These are phyloP conservation scores for Drosophila burlai DNA, from an alignment of 1,140 invertebrate genomes.

Conservation along the genomic window DNA sequence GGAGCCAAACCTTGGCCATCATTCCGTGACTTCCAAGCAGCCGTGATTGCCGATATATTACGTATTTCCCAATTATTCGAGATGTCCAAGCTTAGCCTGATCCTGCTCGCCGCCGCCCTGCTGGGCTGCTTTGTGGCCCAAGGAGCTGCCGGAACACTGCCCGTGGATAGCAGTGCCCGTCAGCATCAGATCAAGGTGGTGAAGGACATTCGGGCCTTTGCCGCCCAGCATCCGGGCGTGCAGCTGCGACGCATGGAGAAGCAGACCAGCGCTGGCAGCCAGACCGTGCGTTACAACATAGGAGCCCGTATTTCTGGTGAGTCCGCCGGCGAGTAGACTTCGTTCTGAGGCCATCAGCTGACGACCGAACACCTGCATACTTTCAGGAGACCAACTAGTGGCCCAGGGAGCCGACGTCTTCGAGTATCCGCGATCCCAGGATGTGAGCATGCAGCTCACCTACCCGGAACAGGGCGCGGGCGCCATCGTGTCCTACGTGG, in stretches of 20 bases:
- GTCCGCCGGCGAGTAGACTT: conserved; percentile 18
- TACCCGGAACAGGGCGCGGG: conserved; percentile 70
- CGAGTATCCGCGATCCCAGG: conserved; percentile 53
- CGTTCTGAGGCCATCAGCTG: neutral
- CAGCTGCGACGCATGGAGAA: conserved; percentile 49
- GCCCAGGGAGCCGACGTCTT: conserved; percentile 68
- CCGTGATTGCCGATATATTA: conserved; percentile 33
- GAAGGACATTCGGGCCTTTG: conserved; percentile 64
- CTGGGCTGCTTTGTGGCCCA: conserved; percentile 54
- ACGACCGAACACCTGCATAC: conserved; percentile 12
- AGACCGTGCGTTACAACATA: conserved; percentile 64
- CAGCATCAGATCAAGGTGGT: conserved; percentile 51
- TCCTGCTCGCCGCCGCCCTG: conserved; percentile 46
- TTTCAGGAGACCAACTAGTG: conserved; percentile 74
- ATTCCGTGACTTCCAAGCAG: conserved; percentile 52
- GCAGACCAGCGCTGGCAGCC: conserved; percentile 16
- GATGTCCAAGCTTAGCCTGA: conserved; percentile 67
- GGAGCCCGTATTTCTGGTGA: conserved; percentile 67
- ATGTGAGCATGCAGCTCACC: conserved; percentile 71
- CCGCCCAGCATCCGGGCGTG: conserved; percentile 62
- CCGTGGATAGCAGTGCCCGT: conserved; percentile 21
- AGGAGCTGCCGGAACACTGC: conserved; percentile 34
- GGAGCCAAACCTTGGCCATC: conserved; percentile 34
- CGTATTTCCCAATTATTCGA: neutral
- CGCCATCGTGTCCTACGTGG: conserved; percentile 66